Evolutionary conservation across 2,888 invertebrate species (phyloP).

Genomic region (Drosophila atripex): DNA sequence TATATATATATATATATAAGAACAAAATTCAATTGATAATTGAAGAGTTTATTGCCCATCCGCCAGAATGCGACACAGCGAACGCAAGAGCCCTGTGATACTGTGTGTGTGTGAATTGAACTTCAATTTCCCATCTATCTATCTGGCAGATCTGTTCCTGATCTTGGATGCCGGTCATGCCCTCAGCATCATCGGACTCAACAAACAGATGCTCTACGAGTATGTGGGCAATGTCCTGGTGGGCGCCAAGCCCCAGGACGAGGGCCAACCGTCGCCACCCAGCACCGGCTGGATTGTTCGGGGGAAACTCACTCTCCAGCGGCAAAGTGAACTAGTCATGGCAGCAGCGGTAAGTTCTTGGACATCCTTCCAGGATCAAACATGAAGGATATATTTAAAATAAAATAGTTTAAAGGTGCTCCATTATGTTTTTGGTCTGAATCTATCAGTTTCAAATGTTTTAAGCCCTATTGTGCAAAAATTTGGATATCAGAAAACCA

Average conservation of each 20-base stretch:
- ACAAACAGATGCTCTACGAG: conserved; percentile 84
- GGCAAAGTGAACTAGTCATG: conserved; percentile 76
- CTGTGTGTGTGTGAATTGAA: conserved; percentile 17
- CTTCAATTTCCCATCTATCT: conserved; percentile 28
- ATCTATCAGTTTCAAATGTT: no score
- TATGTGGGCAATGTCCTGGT: conserved; percentile 83
- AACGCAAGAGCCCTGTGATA: background rate
- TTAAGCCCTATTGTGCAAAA: background rate
- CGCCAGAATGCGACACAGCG: conserved; percentile 29
- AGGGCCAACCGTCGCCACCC: conserved; percentile 81
- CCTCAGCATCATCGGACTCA: conserved; percentile 82
- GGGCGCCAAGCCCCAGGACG: conserved; percentile 83
- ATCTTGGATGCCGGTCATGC: conserved; percentile 76
- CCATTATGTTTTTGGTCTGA: background rate
- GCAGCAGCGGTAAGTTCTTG: conserved; percentile 83
- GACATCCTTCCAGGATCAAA: background rate
- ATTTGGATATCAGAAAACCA: background rate
- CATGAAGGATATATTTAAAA: background rate
- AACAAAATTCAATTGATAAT: conserved; percentile 69
- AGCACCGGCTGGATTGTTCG: conserved; percentile 83
- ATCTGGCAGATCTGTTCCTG: conserved; percentile 74
- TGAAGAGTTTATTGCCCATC: conserved; percentile 47
- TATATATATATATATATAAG: conserved; percentile 41
- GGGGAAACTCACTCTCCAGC: conserved; percentile 82
- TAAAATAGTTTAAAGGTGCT: background rate